These are phyloP conservation scores for Drosophila sucinea DNA, from an alignment of 1,140 invertebrate genomes.

Conservation along the genomic window DNA sequence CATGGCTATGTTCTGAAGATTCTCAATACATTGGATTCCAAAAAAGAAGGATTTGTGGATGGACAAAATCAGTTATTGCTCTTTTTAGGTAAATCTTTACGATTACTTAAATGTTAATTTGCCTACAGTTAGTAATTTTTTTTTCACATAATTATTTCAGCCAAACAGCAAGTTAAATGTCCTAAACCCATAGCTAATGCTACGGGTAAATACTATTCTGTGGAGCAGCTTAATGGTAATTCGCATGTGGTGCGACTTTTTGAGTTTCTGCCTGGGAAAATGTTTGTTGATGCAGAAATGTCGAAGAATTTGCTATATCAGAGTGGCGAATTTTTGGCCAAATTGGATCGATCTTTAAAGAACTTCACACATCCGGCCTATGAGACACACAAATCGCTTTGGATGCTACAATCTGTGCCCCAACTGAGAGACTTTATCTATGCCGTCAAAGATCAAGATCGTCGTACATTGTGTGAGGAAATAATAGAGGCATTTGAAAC, in stretches of 20 bases:
- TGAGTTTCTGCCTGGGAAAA: conserved; percentile 88
- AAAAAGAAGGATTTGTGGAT: conserved; percentile 87
- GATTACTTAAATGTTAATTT: neutral
- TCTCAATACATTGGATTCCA: conserved; percentile 91
- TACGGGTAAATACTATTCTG: conserved; percentile 86
- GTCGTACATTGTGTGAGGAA: conserved; percentile 85
- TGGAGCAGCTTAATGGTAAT: conserved; percentile 84
- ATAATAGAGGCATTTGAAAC: conserved; percentile 88
- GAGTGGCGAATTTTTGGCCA: conserved; percentile 88
- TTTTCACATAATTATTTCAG: conserved; percentile 72
- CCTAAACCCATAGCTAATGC: conserved; percentile 88
- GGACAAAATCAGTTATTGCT: conserved; percentile 89
- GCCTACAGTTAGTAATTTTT: neutral
- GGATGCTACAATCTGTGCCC: conserved; percentile 89
- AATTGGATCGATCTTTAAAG: conserved; percentile 87
- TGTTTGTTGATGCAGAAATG: conserved; percentile 86
- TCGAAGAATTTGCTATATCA: conserved; percentile 87
- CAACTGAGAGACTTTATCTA: conserved; percentile 88
- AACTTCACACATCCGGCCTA: conserved; percentile 88
- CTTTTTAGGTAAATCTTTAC: conserved; percentile 85
- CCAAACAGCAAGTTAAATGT: conserved; percentile 85
- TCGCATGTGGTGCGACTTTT: conserved; percentile 89
- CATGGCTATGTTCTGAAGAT: conserved; percentile 92
- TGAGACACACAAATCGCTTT: conserved; percentile 86
- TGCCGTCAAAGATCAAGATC: conserved; percentile 86